Conservation (phyloP, 2,797 vertebrate genomes). For the Lacerta agilis region DNA sequence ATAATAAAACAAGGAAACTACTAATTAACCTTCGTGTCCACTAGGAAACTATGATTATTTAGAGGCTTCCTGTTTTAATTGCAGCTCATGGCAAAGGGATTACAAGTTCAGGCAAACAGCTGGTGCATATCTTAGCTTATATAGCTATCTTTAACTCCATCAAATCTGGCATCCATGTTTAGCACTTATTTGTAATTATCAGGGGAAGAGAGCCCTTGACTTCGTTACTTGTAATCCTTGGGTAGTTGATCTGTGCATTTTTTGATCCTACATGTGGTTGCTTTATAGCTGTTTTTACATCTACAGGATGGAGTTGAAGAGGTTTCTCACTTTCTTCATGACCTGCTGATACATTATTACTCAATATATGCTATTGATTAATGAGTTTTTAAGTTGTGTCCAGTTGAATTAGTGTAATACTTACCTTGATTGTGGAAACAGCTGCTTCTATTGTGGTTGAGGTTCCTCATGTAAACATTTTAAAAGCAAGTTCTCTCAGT, state of each 20-base stretch:
- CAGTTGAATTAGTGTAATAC: background rate
- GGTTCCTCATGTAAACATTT: background rate
- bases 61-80: background rate
- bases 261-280: background rate
- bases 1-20: no score
- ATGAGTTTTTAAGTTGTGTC: background rate
- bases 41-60: background rate
- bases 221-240: background rate
- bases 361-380: background rate
- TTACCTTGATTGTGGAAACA: background rate
- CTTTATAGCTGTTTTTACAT: background rate
- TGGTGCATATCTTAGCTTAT: background rate
- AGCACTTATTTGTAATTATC: background rate
- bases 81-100: background rate
- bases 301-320: background rate
- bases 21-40: no score
- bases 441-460: background rate
- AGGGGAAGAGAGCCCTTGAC: background rate
- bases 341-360: background rate
- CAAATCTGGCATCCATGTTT: background rate
- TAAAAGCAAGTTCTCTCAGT: background rate
- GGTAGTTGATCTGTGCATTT: background rate
- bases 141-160: background rate
- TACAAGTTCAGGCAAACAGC: background rate
- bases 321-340: background rate